phyloP scores from a whole-genome alignment of 2,797 vertebrate genomes.

The Astyanax mexicanus region DNA sequence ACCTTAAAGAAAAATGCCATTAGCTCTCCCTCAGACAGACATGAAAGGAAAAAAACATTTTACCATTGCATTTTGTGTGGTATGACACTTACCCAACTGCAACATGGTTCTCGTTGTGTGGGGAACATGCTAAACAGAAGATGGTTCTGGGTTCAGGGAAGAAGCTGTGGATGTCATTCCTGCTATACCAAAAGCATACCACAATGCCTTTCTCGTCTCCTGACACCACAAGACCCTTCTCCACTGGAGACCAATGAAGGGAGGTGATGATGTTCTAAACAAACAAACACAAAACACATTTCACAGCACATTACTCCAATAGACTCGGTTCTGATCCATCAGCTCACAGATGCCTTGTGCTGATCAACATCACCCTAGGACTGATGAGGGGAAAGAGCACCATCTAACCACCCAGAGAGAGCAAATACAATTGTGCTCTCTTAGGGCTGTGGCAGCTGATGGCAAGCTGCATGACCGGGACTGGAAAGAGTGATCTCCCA shows the following conservation, averaged over 20 bases:
- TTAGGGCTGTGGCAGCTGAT: too few species aligned
- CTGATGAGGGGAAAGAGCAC: too few species aligned
- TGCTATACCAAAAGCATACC: conserved; percentile 90
- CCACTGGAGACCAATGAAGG: conserved; percentile 91
- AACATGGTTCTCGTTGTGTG: conserved; percentile 87
- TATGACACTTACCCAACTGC: conserved; percentile 95
- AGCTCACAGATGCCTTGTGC: too few species aligned
- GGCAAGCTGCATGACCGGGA: too few species aligned
- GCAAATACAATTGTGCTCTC: too few species aligned
- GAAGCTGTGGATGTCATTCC: conserved; percentile 87
- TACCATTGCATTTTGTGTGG: too few species aligned
- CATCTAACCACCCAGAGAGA: too few species aligned
- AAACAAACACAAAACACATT: conserved; percentile 24
- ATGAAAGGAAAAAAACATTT: background rate
- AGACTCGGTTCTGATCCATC: too few species aligned
- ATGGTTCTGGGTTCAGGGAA: conserved; percentile 91
- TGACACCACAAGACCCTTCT: conserved; percentile 90
- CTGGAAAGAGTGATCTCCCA: too few species aligned
- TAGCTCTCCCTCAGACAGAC: background rate
- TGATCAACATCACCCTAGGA: too few species aligned
- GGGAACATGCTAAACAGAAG: conserved; percentile 92
- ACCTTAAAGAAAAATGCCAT: conserved; percentile 72
- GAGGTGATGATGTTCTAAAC: conserved; percentile 83
- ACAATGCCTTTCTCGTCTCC: conserved; percentile 94
- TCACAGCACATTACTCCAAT: too few species aligned